phyloP scores from a whole-genome alignment of 2,888 invertebrate species.

The Steinernema hermaphroditum region DNA sequence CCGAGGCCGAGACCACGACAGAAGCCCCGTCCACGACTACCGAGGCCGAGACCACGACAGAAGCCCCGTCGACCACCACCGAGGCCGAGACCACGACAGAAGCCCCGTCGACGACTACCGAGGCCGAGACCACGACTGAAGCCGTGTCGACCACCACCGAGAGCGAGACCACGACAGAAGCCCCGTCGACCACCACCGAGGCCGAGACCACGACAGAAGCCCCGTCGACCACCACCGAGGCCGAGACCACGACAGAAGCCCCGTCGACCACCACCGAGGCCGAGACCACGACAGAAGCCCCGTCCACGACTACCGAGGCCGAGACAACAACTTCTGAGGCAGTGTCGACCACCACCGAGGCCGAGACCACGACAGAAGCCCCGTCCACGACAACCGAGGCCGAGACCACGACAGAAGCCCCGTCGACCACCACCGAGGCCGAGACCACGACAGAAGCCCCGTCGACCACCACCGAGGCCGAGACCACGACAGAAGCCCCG shows the following conservation, averaged over 20 bases:
- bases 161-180: not conserved
- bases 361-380: not conserved
- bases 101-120: not conserved
- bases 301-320: not conserved
- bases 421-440: not conserved
- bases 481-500: not conserved
- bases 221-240: not conserved
- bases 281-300: not conserved
- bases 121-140: not conserved
- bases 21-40: not conserved
- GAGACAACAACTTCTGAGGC: not conserved
- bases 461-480: too few relatives aligned
- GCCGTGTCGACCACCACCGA: not conserved
- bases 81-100: not conserved
- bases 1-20: not conserved
- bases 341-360: not conserved
- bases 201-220: not conserved
- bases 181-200: not conserved
- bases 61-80: too few relatives aligned
- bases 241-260: not conserved
- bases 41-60: too few relatives aligned
- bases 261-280: not conserved
- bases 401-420: not conserved
- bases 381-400: not conserved
- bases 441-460: not conserved